Percentiles rank a stretch among this genome's conserved stretches.
Evolutionary conservation across 2,888 invertebrate species (phyloP).

Genomic region (Biston stratarius): DNA sequence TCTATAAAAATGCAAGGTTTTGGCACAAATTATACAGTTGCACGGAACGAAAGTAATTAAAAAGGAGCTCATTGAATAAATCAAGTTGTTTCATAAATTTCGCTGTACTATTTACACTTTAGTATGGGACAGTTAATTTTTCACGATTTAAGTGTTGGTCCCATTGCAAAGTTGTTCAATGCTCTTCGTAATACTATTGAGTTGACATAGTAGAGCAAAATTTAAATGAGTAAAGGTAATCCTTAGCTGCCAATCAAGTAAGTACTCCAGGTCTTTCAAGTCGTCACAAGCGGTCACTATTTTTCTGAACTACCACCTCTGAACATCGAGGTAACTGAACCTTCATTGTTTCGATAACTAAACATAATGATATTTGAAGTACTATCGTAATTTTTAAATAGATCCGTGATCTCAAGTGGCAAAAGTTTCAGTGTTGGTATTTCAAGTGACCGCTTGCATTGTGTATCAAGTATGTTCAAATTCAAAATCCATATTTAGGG

Average conservation of each 20-base stretch:
- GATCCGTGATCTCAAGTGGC: constrained; percentile 19
- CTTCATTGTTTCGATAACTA: background rate
- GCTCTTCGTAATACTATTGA: background rate
- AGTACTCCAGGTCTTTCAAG: background rate
- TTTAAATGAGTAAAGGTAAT: too few relatives aligned
- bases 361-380: constrained; percentile 2
- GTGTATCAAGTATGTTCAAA: constrained; percentile 38
- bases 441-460: constrained; percentile 17
- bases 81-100: too few relatives aligned
- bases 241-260: too few relatives aligned
- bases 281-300: constrained; percentile 4
- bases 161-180: too few relatives aligned
- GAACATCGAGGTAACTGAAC: background rate
- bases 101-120: too few relatives aligned
- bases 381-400: constrained; percentile 16
- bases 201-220: too few relatives aligned
- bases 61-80: too few relatives aligned
- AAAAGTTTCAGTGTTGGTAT: constrained; percentile 13
- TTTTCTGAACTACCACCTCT: constrained; percentile 14
- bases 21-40: too few relatives aligned
- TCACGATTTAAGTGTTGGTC: too few relatives aligned
- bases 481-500: constrained; percentile 55
- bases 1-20: too few relatives aligned
- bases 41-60: too few relatives aligned
- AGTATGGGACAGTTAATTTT: too few relatives aligned